Conservation (phyloP, 2,888 invertebrate species). For the Lottia scabra region DNA sequence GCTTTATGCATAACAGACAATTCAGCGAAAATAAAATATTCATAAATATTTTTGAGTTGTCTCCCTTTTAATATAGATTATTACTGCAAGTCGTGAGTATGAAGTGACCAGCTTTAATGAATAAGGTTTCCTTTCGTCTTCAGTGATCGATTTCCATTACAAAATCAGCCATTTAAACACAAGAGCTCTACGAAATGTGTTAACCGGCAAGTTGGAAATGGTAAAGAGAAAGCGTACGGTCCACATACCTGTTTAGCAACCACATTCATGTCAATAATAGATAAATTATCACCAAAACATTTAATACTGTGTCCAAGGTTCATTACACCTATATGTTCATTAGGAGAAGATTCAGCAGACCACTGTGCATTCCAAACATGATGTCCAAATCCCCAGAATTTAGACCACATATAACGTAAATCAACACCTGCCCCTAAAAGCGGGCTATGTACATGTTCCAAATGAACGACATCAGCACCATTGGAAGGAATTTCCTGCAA, state of each 20-base stretch:
- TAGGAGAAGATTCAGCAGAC: constrained; percentile 71
- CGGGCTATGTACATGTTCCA: constrained; percentile 81
- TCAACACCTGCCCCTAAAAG: constrained; percentile 73
- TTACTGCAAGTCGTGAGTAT: too few relatives aligned
- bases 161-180: too few relatives aligned
- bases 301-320: constrained; percentile 76
- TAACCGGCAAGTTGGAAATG: too few relatives aligned
- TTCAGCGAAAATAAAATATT: too few relatives aligned
- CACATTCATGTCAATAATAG: constrained; percentile 75
- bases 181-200: too few relatives aligned
- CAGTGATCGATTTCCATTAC: too few relatives aligned
- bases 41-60: too few relatives aligned
- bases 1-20: too few relatives aligned
- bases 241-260: constrained; percentile 76
- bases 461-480: constrained; percentile 86
- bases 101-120: too few relatives aligned
- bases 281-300: constrained; percentile 73
- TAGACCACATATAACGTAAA: constrained; percentile 60
- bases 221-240: background rate
- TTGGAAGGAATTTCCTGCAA: constrained; percentile 89
- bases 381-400: constrained; percentile 70
- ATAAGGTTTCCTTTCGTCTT: too few relatives aligned
- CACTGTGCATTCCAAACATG: constrained; percentile 78
- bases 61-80: too few relatives aligned
- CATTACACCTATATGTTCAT: constrained; percentile 77